A percentile compares a stretch with the other conserved stretches of the same genome.
These are phyloP conservation scores for Himalopsyche phryganea DNA, from an alignment of 1,140 invertebrate genomes.

Conservation along the genomic window DNA sequence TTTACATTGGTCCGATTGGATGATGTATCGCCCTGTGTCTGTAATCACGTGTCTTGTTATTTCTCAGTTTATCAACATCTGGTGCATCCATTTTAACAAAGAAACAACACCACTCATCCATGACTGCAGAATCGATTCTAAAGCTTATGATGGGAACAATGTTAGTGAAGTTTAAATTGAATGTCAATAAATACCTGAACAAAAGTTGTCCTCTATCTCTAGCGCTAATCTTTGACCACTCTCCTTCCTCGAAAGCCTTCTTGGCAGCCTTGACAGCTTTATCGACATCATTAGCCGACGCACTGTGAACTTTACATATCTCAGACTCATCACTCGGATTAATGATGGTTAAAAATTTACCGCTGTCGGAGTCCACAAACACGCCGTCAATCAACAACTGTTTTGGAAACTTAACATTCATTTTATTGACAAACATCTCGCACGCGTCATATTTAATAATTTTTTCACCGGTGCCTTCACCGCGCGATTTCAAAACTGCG, in stretches of 20 bases:
- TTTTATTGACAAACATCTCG: conserved; percentile 76
- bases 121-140: no score
- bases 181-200: conserved; percentile 58
- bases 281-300: conserved; percentile 77
- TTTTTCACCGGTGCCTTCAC: conserved; percentile 49
- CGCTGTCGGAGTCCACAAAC: conserved; percentile 76
- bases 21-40: no score
- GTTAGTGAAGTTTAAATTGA: no score
- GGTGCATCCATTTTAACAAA: no score
- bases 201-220: conserved; percentile 75
- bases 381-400: conserved; percentile 90
- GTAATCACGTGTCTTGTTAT: no score
- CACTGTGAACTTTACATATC: conserved; percentile 76
- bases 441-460: conserved; percentile 68
- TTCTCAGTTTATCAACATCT: no score
- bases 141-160: no score
- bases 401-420: conserved; percentile 77
- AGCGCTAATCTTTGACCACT: conserved; percentile 85
- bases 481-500: conserved; percentile 65
- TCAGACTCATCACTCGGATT: conserved; percentile 85
- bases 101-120: no score
- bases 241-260: conserved; percentile 80
- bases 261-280: conserved; percentile 82
- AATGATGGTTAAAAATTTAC: conserved; percentile 63
- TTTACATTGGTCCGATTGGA: no score